Evolutionary conservation across 2,888 invertebrate genomes (phyloP), one percentile per base, ranked within the genome.

Genomic region (Zeuzera pyrina): DNA sequence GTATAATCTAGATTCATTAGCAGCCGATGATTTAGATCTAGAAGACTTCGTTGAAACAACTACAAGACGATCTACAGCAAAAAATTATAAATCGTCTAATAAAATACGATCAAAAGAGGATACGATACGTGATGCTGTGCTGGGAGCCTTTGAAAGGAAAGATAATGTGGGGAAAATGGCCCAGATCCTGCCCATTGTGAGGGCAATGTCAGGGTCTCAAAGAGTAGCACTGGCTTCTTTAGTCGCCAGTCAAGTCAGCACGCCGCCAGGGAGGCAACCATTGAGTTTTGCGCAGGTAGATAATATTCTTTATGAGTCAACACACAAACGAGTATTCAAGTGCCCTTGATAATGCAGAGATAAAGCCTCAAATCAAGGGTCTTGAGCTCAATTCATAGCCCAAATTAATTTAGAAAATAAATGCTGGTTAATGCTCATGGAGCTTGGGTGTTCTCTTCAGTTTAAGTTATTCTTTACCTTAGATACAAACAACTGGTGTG

Each of bases 111-210:
- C 70, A 31, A 85, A 84, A 21, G 86, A 87, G 30, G 69, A 69
- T 1, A 64, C 79, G 49, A 59, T 88, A 11, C 79, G 85, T 42
- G 79, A 79, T 16, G 86, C 86, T 1, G 71, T 89, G 32, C 43
- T 86, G 10, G 74, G 85, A 44, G 88, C 88, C 0, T 58, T 89
- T 55, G 86, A 86, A 41, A 76, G 85, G 47, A 85, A 85, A 29
- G 86, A 85, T 19, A 83, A 88, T 28, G 84, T 85, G 11, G 85
- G 86, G 38, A 86, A 86, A 52, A 86, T 89, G 34, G 85, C 86
- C 0, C 86, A 88, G 61, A 83, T 88, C 13, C 66, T 89, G 65
- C 89, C 90, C 24, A 88, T 89, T 43, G 71, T 89, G 42, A 78
- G 88, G 29, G 86, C 85, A 2, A 85, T 89, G 73, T 86, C 88